Evolutionary conservation across 2,113 vertebrate species (phyloP).

Genomic region (Apodemus speciosus): DNA sequence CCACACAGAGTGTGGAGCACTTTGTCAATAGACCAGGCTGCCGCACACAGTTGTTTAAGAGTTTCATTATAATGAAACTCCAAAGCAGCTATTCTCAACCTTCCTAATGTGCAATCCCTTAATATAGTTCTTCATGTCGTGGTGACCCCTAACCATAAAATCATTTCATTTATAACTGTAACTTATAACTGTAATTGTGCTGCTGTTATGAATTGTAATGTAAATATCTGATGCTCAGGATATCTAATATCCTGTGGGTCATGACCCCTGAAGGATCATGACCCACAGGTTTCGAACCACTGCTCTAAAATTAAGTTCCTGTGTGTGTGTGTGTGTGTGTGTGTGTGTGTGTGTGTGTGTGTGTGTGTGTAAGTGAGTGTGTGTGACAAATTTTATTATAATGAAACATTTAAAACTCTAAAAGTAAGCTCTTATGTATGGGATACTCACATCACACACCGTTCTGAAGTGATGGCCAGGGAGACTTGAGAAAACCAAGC

Average conservation of each 20-base stretch:
- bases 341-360: no score
- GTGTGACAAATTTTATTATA: background rate
- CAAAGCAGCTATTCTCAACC: background rate
- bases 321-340: no score
- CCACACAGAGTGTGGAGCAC: background rate
- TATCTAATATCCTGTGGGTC: background rate
- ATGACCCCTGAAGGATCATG: background rate
- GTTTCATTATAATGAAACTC: background rate
- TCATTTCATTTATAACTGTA: background rate
- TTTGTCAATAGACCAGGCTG: background rate
- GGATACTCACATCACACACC: background rate
- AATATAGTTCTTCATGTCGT: background rate
- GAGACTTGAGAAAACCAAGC: constrained; percentile 71
- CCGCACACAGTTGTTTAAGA: background rate
- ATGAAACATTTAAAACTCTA: background rate
- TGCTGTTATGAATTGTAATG: background rate
- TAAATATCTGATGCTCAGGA: background rate
- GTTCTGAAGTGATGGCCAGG: constrained; percentile 34
- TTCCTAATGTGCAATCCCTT: background rate
- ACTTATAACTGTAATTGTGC: background rate
- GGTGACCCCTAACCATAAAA: background rate
- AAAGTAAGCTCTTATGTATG: background rate
- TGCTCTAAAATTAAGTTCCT: background rate
- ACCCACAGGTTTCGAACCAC: background rate
- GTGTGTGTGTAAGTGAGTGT: no score